phyloP scores from a whole-genome alignment of 2,113 vertebrate genomes.

The Clarias magur region DNA sequence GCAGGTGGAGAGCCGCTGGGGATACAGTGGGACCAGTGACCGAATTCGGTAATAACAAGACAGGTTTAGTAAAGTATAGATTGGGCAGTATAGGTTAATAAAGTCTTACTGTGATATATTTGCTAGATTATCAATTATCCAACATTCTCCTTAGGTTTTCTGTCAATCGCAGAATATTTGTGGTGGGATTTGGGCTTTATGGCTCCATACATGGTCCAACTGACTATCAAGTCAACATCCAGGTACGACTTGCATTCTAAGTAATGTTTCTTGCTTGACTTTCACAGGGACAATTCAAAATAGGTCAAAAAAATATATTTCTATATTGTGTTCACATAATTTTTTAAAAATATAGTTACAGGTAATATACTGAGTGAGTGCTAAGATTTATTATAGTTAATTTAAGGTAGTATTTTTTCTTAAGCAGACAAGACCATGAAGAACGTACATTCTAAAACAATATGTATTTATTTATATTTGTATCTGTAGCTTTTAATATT shows the following conservation, averaged over 20 bases:
- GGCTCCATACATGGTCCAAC: slow-evolving; percentile 87
- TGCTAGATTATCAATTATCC: background rate
- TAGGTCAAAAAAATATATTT: background rate
- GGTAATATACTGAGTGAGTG: background rate
- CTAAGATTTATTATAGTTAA: background rate
- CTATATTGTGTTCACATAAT: background rate
- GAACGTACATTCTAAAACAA: background rate
- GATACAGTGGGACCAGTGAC: slow-evolving; percentile 88
- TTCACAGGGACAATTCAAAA: background rate
- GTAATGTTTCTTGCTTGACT: background rate
- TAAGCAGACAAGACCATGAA: background rate
- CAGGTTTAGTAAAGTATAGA: background rate
- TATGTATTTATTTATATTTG: background rate
- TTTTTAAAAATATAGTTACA: background rate
- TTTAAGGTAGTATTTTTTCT: background rate
- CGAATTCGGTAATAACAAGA: slow-evolving; percentile 76
- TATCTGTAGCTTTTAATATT: background rate
- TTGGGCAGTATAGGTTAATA: background rate
- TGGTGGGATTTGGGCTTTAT: slow-evolving; percentile 85
- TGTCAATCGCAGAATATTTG: slow-evolving; percentile 84
- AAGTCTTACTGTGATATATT: background rate
- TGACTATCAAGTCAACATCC: slow-evolving; percentile 87
- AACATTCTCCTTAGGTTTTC: slow-evolving; percentile 76
- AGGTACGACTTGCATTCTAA: slow-evolving; percentile 66
- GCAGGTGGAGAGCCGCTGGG: slow-evolving; percentile 91